Conservation (phyloP, 2,888 invertebrate species). For the Timema cristinae region DNA sequence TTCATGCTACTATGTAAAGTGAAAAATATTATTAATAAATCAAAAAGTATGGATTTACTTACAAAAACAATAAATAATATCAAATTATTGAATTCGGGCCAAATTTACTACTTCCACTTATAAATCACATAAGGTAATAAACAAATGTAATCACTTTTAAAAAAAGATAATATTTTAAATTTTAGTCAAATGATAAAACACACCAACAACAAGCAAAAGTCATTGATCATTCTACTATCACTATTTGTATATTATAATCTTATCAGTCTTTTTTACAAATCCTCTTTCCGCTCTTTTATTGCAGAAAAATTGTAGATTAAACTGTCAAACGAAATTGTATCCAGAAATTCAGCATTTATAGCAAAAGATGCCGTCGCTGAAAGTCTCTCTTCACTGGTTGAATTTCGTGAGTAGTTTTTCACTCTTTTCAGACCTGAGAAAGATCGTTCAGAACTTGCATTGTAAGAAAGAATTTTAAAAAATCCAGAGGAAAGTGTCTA, state of each 20-base stretch:
- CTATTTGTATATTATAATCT: background rate
- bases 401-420: background rate
- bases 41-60: background rate
- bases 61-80: background rate
- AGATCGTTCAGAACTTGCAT: background rate
- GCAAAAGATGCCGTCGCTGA: background rate
- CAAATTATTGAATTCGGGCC: background rate
- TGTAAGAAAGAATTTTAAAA: background rate
- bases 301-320: constrained; percentile 1
- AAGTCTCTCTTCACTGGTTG: constrained; percentile 4
- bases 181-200: background rate
- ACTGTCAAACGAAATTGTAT: background rate
- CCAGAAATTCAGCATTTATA: constrained; percentile 9
- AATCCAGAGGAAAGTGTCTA: constrained; percentile 2
- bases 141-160: background rate
- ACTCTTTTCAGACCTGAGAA: background rate
- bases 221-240: background rate
- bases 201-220: background rate
- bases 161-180: background rate
- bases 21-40: background rate
- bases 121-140: background rate
- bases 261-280: background rate
- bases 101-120: background rate
- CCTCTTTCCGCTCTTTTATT: background rate
- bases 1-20: constrained; percentile 9